These are phyloP conservation scores for Lysandra bellargus DNA, from an alignment of 2,888 invertebrate genomes.

Conservation along the genomic window DNA sequence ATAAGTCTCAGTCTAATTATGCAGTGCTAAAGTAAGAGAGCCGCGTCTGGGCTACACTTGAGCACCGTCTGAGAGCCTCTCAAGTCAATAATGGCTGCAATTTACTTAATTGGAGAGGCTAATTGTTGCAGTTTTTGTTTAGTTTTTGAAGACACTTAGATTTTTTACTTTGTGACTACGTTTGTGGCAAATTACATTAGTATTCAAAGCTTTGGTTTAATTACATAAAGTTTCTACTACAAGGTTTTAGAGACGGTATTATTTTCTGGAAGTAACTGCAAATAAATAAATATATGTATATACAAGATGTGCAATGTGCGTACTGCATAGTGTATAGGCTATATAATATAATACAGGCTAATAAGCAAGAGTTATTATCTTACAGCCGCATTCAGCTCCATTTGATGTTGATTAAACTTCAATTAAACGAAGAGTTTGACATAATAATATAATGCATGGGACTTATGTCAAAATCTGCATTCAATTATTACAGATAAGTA, in stretches of 20 bases:
- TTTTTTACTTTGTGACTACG: background rate
- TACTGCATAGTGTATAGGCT: background rate
- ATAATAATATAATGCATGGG: too few relatives aligned
- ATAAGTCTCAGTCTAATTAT: background rate
- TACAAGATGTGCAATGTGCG: background rate
- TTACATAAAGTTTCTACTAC: background rate
- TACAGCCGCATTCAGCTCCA: too few relatives aligned
- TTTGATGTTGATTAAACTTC: too few relatives aligned
- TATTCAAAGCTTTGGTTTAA: background rate
- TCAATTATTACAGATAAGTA: too few relatives aligned
- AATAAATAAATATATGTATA: background rate
- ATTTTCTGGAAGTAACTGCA: background rate
- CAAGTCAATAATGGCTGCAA: slow-evolving; percentile 13
- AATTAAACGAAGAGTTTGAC: too few relatives aligned
- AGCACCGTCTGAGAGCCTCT: background rate
- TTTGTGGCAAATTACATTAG: background rate
- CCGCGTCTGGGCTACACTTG: background rate
- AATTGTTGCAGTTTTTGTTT: slow-evolving; percentile 18
- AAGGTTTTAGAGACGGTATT: background rate
- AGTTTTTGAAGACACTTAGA: background rate
- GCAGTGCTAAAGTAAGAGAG: background rate
- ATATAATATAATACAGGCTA: background rate
- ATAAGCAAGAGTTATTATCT: background rate
- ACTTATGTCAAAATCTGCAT: too few relatives aligned
- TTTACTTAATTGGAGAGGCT: slow-evolving; percentile 8